These are phyloP conservation scores for Acleris literana DNA, from an alignment of 2,888 invertebrate genomes.

Conservation along the genomic window DNA sequence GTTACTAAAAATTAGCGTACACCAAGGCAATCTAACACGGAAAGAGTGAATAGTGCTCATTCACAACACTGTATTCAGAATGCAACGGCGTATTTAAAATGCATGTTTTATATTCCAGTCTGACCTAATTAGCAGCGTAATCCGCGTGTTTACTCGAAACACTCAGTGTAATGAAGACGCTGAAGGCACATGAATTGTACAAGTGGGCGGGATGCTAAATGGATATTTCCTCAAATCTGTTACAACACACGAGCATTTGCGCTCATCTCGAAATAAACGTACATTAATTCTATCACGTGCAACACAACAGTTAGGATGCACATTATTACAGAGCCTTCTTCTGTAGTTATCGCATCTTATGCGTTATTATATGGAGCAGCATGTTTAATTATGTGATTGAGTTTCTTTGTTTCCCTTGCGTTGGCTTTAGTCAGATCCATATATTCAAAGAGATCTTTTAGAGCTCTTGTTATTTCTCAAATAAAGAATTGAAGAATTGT, in stretches of 20 bases:
- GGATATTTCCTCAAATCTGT: slow-evolving; percentile 69
- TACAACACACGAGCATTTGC: slow-evolving; percentile 53
- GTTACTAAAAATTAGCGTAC: too few species aligned
- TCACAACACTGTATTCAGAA: background rate
- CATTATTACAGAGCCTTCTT: slow-evolving; percentile 9
- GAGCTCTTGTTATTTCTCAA: too few species aligned
- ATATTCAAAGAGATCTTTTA: too few species aligned
- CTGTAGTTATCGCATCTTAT: background rate
- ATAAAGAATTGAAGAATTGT: too few species aligned
- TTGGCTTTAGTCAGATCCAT: too few species aligned
- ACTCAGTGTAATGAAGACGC: slow-evolving; percentile 50
- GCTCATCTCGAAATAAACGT: slow-evolving; percentile 57
- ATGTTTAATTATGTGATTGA: too few species aligned
- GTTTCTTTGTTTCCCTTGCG: too few species aligned
- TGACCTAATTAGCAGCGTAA: slow-evolving; percentile 38
- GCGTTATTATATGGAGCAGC: background rate
- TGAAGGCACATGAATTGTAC: slow-evolving; percentile 48
- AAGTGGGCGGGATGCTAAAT: slow-evolving; percentile 56
- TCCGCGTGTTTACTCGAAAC: slow-evolving; percentile 47
- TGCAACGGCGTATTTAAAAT: slow-evolving; percentile 6
- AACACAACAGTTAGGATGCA: slow-evolving; percentile 32
- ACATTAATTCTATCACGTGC: slow-evolving; percentile 61
- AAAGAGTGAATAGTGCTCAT: slow-evolving; percentile 21
- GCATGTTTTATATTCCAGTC: slow-evolving; percentile 28
- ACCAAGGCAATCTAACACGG: too few species aligned